Percentiles rank a stretch among this genome's conserved stretches.
These are phyloP conservation scores for Drosophila mulleri DNA, from an alignment of 2,888 invertebrate species.

Conservation along the genomic window DNA sequence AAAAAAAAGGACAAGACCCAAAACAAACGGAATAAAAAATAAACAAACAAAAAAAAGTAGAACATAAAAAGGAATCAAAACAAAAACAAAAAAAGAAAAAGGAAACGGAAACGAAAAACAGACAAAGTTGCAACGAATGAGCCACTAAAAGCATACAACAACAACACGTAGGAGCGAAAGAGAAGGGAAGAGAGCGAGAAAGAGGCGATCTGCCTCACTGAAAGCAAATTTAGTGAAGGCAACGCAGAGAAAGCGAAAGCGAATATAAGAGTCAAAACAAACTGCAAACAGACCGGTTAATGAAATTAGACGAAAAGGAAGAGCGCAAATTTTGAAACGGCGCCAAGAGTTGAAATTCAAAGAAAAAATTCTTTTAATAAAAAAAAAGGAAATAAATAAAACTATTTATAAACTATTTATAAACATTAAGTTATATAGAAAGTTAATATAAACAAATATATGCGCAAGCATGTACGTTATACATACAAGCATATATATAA, in stretches of 20 bases:
- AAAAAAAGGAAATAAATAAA: background rate
- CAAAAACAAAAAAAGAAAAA: background rate
- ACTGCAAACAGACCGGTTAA: background rate
- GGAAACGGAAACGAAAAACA: constrained; percentile 68
- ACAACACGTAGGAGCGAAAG: constrained; percentile 5
- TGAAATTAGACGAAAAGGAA: background rate
- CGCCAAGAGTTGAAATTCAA: constrained; percentile 31
- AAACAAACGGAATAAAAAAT: constrained; percentile 21
- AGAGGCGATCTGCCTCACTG: background rate
- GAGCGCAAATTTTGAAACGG: constrained; percentile 29
- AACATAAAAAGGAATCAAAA: constrained; percentile 8
- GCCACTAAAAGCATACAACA: constrained; percentile 57
- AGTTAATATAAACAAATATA: constrained; percentile 15
- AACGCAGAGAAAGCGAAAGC: background rate
- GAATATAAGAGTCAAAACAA: constrained; percentile 9
- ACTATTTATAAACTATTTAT: constrained; percentile 13
- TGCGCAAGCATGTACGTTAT: background rate
- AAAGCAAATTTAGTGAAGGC: background rate
- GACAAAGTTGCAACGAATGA: constrained; percentile 75
- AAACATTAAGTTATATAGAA: constrained; percentile 14
- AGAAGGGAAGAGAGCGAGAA: background rate
- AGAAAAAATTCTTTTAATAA: background rate
- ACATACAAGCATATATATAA: constrained; percentile 4
- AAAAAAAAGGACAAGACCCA: constrained; percentile 25
- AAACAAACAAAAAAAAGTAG: constrained; percentile 14